Evolutionary conservation across 2,888 invertebrate species (phyloP).

Genomic region (Automeris io): DNA sequence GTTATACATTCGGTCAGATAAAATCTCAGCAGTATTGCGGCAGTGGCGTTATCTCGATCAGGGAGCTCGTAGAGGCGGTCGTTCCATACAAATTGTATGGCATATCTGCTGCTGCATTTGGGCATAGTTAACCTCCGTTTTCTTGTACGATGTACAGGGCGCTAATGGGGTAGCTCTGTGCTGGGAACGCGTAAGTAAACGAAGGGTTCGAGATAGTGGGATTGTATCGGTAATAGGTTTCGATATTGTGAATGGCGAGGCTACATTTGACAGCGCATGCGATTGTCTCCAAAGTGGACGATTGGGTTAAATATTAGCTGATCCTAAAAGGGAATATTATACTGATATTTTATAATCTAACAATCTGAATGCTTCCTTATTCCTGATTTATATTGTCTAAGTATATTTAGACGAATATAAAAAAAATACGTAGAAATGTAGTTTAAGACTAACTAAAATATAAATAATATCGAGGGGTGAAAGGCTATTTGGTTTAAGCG

Average conservation of each 20-base stretch:
- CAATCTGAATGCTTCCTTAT: too few species aligned
- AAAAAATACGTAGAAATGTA: too few species aligned
- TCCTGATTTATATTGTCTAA: too few species aligned
- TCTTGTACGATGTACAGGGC: slow-evolving; percentile 55
- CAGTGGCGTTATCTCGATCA: slow-evolving; percentile 64
- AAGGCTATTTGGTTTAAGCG: too few species aligned
- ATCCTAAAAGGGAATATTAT: too few species aligned
- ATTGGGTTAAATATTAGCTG: background rate
- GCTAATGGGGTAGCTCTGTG: slow-evolving; percentile 65
- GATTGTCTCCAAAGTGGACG: background rate
- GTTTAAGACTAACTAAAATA: too few species aligned
- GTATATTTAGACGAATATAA: too few species aligned
- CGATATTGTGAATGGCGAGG: slow-evolving; percentile 4
- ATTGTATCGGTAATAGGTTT: slow-evolving; percentile 20
- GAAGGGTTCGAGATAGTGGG: slow-evolving; percentile 32
- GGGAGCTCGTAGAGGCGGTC: slow-evolving; percentile 55
- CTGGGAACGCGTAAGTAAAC: slow-evolving; percentile 45
- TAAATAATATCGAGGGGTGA: too few species aligned
- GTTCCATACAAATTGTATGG: slow-evolving; percentile 75
- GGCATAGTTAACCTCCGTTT: slow-evolving; percentile 73
- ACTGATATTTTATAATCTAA: too few species aligned
- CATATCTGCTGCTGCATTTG: slow-evolving; percentile 69
- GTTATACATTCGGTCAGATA: slow-evolving; percentile 57
- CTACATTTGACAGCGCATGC: background rate
- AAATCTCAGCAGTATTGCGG: slow-evolving; percentile 43